phyloP scores from a whole-genome alignment of 2,113 vertebrate species.

The Dicaeum eximium region DNA sequence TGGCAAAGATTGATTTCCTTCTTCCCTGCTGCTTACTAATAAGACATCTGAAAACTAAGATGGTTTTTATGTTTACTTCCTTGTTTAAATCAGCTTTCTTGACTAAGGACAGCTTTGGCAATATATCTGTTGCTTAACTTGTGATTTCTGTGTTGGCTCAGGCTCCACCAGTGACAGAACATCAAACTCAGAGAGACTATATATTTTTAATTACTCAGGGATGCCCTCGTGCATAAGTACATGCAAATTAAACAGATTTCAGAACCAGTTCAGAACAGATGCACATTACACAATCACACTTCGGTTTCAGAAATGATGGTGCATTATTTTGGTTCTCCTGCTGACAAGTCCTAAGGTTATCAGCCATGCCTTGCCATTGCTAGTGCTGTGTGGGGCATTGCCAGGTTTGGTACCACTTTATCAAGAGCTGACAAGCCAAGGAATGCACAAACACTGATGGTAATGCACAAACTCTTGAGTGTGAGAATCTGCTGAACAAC shows the following conservation, averaged over 20 bases:
- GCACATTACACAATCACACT: conserved; percentile 25
- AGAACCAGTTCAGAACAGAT: conserved; percentile 9
- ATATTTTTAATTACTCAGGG: conserved; percentile 61
- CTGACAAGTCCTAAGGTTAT: neutral
- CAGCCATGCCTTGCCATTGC: neutral
- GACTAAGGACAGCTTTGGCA: conserved; percentile 36
- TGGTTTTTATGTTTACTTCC: conserved; percentile 51
- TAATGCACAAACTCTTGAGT: neutral
- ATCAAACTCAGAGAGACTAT: conserved; percentile 32
- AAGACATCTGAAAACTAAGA: conserved; percentile 46
- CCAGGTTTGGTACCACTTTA: neutral
- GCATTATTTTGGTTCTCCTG: neutral
- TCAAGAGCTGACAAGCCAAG: neutral
- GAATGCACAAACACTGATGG: neutral
- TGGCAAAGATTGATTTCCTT: conserved; percentile 46
- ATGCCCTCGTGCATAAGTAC: conserved; percentile 49
- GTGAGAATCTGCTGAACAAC: neutral
- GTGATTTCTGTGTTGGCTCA: conserved; percentile 49
- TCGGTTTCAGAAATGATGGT: neutral
- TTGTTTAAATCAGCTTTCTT: conserved; percentile 59
- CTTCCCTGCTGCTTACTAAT: conserved; percentile 40
- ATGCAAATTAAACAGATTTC: conserved; percentile 48
- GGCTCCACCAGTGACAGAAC: conserved; percentile 17
- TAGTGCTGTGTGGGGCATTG: neutral
- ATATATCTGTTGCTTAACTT: conserved; percentile 42